Evolutionary conservation across 2,113 vertebrate species (phyloP).

Genomic region (Monarcha castaneiventris): DNA sequence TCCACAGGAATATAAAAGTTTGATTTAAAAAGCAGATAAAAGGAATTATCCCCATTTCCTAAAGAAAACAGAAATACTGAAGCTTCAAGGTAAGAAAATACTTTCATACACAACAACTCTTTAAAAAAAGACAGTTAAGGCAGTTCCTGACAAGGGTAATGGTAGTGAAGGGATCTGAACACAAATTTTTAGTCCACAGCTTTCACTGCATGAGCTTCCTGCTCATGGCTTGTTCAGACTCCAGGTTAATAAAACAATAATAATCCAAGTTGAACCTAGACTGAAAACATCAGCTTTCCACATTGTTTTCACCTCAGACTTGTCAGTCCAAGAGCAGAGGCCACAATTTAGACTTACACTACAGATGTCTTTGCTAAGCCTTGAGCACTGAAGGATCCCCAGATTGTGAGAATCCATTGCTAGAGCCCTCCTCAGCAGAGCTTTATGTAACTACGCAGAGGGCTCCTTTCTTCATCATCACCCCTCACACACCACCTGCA

Average conservation of each 20-base stretch:
- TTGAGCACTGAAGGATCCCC: neutral
- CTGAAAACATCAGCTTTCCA: neutral
- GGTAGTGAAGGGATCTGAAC: neutral
- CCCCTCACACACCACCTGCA: neutral
- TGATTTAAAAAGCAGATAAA: neutral
- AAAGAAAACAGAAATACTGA: neutral
- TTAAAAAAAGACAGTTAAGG: neutral
- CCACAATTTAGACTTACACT: neutral
- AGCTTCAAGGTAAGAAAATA: neutral
- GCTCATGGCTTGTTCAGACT: neutral
- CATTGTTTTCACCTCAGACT: neutral
- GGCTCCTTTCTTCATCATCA: neutral
- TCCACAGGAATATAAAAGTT: neutral
- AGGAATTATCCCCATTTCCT: neutral
- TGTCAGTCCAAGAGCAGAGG: neutral
- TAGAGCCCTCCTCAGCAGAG: neutral
- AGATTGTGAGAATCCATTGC: fast-evolving
- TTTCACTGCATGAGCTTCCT: neutral
- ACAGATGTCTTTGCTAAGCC: neutral
- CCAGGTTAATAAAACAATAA: neutral
- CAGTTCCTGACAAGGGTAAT: neutral
- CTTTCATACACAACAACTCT: neutral
- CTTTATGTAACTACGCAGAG: fast-evolving
- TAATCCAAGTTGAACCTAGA: neutral
- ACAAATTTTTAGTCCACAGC: neutral